Evolutionary conservation across 2,888 invertebrate genomes (phyloP).

Genomic region (Drosophila demipolita): DNA sequence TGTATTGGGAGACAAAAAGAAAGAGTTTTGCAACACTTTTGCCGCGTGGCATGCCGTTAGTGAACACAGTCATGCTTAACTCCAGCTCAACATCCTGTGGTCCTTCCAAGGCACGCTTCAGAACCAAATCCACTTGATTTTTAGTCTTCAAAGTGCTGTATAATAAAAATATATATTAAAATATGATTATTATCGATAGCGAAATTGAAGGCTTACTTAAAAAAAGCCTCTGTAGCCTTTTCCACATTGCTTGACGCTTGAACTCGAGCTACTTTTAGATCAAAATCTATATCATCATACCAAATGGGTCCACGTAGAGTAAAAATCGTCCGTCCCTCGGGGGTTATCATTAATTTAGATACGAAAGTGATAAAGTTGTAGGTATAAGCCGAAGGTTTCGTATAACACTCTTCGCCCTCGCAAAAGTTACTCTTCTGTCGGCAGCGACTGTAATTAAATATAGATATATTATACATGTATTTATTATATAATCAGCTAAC

Average conservation of each 20-base stretch:
- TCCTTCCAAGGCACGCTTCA: conserved; percentile 91
- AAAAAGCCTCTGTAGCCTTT: conserved; percentile 87
- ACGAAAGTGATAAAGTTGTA: conserved; percentile 97
- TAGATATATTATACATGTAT: neutral
- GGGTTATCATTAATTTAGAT: conserved; percentile 91
- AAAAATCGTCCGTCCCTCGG: conserved; percentile 89
- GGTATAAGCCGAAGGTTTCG: conserved; percentile 93
- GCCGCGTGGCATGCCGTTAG: conserved; percentile 90
- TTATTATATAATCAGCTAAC: conserved; percentile 86
- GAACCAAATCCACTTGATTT: conserved; percentile 91
- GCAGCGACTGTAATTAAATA: conserved; percentile 90
- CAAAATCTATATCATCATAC: conserved; percentile 91
- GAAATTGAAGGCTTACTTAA: conserved; percentile 85
- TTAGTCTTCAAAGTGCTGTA: conserved; percentile 86
- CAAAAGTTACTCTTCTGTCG: conserved; percentile 90
- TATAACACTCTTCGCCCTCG: conserved; percentile 90
- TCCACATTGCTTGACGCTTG: conserved; percentile 88
- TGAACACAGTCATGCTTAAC: conserved; percentile 93
- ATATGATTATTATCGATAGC: neutral
- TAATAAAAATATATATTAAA: conserved; percentile 21
- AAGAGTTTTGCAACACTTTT: conserved; percentile 94
- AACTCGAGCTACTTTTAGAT: conserved; percentile 89
- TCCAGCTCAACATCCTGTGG: conserved; percentile 96
- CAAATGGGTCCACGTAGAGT: conserved; percentile 93
- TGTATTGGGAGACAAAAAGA: conserved; percentile 93